phyloP scores from a whole-genome alignment of 2,113 vertebrate species.

The Morphnarchus princeps region DNA sequence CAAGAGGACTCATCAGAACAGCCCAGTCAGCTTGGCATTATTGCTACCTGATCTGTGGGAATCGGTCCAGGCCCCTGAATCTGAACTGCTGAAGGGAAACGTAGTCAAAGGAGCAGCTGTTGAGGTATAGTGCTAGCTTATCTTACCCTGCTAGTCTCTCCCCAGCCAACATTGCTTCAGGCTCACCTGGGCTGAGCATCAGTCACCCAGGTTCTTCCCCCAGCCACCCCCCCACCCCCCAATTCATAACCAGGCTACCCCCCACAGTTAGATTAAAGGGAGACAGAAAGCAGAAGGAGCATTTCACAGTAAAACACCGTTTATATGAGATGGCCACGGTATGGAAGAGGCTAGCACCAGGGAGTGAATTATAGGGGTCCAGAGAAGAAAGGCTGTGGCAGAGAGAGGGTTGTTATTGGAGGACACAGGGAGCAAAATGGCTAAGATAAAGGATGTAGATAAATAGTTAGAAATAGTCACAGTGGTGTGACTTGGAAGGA shows the following conservation, averaged over 20 bases:
- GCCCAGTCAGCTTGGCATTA: constrained; percentile 34
- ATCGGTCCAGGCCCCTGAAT: not conserved
- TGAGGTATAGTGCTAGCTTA: not conserved
- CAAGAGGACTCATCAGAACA: constrained; percentile 24
- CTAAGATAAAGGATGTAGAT: not conserved
- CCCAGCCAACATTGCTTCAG: not conserved
- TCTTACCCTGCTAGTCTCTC: not conserved
- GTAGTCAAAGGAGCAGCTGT: not conserved
- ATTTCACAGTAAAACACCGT: not conserved
- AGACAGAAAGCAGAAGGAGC: not conserved
- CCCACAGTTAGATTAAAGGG: not conserved
- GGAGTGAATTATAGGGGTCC: constrained; percentile 29
- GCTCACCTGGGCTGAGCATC: not conserved
- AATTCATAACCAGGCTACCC: not conserved
- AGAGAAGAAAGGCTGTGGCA: not conserved
- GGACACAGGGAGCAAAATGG: constrained; percentile 22
- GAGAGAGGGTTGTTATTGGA: constrained; percentile 21
- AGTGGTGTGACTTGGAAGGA: constrained; percentile 11
- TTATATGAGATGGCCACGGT: not conserved
- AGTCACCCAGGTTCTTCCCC: not conserved
- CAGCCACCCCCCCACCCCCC: not conserved
- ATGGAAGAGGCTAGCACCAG: not conserved
- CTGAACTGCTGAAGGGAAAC: not conserved
- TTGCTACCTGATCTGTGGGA: constrained; percentile 17
- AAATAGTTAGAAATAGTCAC: constrained; percentile 14